phyloP scores from a whole-genome alignment of 1,140 invertebrate species.

The Berghia stephanieae region DNA sequence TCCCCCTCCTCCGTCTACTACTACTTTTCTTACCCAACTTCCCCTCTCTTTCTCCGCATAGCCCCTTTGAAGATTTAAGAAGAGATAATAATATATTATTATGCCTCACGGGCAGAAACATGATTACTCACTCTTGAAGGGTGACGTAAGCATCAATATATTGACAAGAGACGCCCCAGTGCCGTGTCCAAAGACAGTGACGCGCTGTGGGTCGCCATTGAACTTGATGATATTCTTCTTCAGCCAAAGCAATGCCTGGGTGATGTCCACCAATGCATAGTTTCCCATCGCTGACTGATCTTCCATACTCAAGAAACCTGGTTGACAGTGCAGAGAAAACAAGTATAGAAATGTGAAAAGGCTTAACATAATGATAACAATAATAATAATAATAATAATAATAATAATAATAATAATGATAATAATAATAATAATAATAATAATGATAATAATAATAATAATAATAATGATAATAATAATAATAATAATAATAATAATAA shows the following conservation, averaged over 20 bases:
- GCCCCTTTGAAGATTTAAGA: background rate
- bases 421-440: too few relatives aligned
- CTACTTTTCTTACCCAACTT: slow-evolving; percentile 24
- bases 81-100: background rate
- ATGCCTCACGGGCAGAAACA: too few relatives aligned
- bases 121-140: too few relatives aligned
- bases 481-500: too few relatives aligned
- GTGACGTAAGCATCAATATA: slow-evolving; percentile 50
- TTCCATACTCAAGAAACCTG: slow-evolving; percentile 67
- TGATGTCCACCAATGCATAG: slow-evolving; percentile 95
- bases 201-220: slow-evolving; percentile 89
- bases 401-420: too few relatives aligned
- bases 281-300: slow-evolving; percentile 85
- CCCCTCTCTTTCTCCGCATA: background rate
- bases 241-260: slow-evolving; percentile 75
- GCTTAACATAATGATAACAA: too few relatives aligned
- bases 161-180: slow-evolving; percentile 95
- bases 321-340: background rate
- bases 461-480: too few relatives aligned
- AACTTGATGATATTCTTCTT: slow-evolving; percentile 93
- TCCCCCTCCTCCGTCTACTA: background rate
- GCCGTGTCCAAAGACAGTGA: slow-evolving; percentile 95
- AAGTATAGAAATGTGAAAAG: background rate
- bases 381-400: too few relatives aligned
- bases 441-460: too few relatives aligned